Base-by-base conservation (phyloP, 2,888 invertebrate genomes). In the Meteorus colon region DNA sequence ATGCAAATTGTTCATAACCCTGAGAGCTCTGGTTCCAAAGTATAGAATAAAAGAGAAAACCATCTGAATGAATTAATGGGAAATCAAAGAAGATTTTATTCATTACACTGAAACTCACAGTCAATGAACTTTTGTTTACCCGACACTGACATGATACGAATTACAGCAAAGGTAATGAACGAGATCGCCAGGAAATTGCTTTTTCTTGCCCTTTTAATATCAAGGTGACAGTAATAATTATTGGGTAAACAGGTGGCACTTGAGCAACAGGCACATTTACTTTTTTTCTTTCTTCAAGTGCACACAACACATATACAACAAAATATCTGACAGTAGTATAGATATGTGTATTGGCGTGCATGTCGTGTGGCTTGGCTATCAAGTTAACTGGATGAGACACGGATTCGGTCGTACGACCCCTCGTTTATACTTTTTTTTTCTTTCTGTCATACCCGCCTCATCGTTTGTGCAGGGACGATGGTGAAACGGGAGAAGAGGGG, bases 321-420 rank as follows among this genome's bases (percentile, higher is more conserved):
- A 41, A 76, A 77, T 48, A 68, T 29, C 59, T 45, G 68, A 72
- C 66, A 19, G 37, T 55, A 19, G 65, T 41, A 69, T 59, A 59
- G 37, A 16, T 65, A 62, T 62, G 72, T 16, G 66, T 68, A 65
- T 59, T 66, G 45, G 59, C 65, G 72, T 72, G 76, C 19, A 19
- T 55, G 55, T 55, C 19, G 31, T 62, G 62, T 62, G 29, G 74
- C 55, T 62, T 60, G 75, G 74, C 80, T 77, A 79, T 81, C 76
- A 77, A 80, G 79, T 76, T 81, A 81, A 81, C 79, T 80, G 77
- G 79, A 81, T 80, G 80, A 79, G 79, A 81, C 79, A 79, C 75
- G 74, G 77, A 81, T 81, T 81, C 78, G 78, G 73, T 81, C 77
- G 76, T 80, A 75, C 71, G 73, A 73, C 71, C 74, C 73, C 71